Conservation (phyloP, 2,113 vertebrate genomes). For the Lycocorax pyrrhopterus region DNA sequence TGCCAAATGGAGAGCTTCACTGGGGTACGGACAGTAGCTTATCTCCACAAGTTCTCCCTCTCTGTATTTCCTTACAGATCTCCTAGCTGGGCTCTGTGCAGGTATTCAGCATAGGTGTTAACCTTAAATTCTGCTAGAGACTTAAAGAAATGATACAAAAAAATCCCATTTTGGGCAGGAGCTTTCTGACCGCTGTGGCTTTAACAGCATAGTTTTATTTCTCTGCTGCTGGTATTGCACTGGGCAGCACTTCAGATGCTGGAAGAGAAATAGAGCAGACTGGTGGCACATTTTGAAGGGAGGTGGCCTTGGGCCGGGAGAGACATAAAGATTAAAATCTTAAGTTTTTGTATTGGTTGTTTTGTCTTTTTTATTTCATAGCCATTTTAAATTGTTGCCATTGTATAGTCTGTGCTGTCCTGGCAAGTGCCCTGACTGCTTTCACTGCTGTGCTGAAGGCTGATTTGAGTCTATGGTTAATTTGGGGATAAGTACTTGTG, state of each 20-base stretch:
- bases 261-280: not conserved
- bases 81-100: not conserved
- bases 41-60: not conserved
- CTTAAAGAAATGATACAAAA: not conserved
- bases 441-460: not conserved
- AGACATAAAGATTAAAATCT: not conserved
- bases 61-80: not conserved
- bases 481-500: not conserved
- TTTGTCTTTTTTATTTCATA: not conserved
- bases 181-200: not conserved
- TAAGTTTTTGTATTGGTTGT: not conserved
- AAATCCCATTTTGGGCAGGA: not conserved
- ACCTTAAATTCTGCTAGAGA: not conserved
- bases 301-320: not conserved
- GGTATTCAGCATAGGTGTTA: not conserved
- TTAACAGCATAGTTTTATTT: not conserved
- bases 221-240: not conserved
- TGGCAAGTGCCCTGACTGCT: not conserved
- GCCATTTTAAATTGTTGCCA: not conserved
- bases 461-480: not conserved
- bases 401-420: not conserved
- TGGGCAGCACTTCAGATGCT: not conserved
- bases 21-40: not conserved
- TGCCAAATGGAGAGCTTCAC: not conserved
- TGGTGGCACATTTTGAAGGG: not conserved